Conservation (phyloP, 1,140 invertebrate genomes). For the Mycetomoellerius zeteki region DNA sequence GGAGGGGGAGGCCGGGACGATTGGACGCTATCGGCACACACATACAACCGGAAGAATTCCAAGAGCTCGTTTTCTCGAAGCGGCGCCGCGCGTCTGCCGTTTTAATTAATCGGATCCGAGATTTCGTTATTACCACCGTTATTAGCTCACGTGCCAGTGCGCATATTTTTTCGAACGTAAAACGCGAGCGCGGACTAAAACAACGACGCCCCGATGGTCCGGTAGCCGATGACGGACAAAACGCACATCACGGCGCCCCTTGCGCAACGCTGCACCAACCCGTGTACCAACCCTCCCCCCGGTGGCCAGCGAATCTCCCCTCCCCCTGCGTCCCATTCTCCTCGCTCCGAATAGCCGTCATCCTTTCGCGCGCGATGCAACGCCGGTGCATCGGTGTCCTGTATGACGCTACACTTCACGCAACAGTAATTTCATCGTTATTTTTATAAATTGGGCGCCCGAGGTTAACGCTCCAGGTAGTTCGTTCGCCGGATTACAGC, state of each 20-base stretch:
- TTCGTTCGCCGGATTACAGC: slow-evolving; percentile 83
- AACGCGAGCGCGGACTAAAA: slow-evolving; percentile 80
- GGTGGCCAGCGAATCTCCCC: background rate
- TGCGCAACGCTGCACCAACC: slow-evolving; percentile 59
- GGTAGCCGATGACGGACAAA: slow-evolving; percentile 84
- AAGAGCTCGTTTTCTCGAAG: slow-evolving; percentile 74
- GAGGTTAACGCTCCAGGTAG: slow-evolving; percentile 85
- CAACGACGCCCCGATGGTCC: slow-evolving; percentile 76
- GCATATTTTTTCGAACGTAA: slow-evolving; percentile 85
- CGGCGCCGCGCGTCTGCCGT: slow-evolving; percentile 62
- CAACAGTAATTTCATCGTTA: slow-evolving; percentile 87
- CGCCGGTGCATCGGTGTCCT: slow-evolving; percentile 78
- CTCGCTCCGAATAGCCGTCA: slow-evolving; percentile 66
- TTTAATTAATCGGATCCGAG: slow-evolving; percentile 81
- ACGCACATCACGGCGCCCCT: slow-evolving; percentile 77
- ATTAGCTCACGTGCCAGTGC: slow-evolving; percentile 82
- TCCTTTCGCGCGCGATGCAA: slow-evolving; percentile 77
- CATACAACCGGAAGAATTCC: slow-evolving; percentile 61
- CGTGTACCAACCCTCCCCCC: slow-evolving; percentile 15
- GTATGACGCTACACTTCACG: slow-evolving; percentile 84
- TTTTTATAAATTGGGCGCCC: slow-evolving; percentile 86
- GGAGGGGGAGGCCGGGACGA: background rate
- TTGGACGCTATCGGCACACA: slow-evolving; percentile 24
- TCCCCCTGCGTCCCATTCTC: background rate
- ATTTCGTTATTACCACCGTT: slow-evolving; percentile 81